Percentiles rank a stretch among this genome's conserved stretches.
Evolutionary conservation across 1,140 invertebrate genomes (phyloP).

Genomic region (Drosophila miranda): DNA sequence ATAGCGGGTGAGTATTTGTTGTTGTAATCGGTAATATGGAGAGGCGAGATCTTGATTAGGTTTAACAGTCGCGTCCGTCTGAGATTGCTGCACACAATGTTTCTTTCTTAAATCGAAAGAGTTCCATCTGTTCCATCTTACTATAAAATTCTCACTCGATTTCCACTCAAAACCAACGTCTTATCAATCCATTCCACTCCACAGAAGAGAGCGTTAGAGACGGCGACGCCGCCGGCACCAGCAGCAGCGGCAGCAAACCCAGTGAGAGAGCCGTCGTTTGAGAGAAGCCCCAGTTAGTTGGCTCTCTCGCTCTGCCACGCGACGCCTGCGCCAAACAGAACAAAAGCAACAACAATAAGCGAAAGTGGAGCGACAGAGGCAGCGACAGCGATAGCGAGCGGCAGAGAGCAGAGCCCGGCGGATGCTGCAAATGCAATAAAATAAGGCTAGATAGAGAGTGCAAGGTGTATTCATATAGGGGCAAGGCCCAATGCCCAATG

Average conservation of each 20-base stretch:
- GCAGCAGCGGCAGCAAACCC: conserved; percentile 35
- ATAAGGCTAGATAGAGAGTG: conserved; percentile 51
- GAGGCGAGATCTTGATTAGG: too few species aligned
- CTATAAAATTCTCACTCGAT: conserved; percentile 18
- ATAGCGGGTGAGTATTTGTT: conserved; percentile 52
- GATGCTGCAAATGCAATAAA: conserved; percentile 57
- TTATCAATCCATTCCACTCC: conserved; percentile 60
- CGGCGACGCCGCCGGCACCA: conserved; percentile 48
- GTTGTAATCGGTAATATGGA: background rate
- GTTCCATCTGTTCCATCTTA: background rate
- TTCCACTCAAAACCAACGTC: conserved; percentile 18
- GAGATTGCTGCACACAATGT: background rate
- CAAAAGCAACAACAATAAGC: conserved; percentile 15
- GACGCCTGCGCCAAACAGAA: conserved; percentile 47
- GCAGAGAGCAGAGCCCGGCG: conserved; percentile 14
- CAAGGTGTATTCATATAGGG: too few species aligned
- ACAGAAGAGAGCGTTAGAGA: conserved; percentile 53
- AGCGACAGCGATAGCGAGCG: conserved; percentile 14
- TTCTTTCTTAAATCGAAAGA: too few species aligned
- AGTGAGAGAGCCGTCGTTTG: conserved; percentile 54
- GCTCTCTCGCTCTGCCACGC: conserved; percentile 10
- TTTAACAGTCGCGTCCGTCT: background rate
- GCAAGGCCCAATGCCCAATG: too few species aligned
- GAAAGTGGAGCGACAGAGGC: conserved; percentile 60
- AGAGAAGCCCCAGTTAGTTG: conserved; percentile 9